These are phyloP conservation scores for Mizuhopecten yessoensis DNA, from an alignment of 1,140 invertebrate species.

Conservation along the genomic window DNA sequence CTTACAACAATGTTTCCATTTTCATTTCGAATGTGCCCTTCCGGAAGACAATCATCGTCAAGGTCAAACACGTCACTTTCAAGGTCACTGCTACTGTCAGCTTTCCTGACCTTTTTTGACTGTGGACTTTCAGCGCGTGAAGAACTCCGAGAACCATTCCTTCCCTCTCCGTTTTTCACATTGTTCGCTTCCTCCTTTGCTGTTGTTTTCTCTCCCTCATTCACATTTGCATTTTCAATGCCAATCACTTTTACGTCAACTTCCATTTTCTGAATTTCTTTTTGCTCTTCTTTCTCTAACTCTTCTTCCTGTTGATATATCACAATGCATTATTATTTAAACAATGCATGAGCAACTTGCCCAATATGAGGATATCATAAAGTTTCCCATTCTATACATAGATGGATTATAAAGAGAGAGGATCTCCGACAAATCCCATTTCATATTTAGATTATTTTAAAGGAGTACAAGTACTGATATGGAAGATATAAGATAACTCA, in stretches of 20 bases:
- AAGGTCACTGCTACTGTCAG: conserved; percentile 50
- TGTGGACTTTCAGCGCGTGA: not conserved
- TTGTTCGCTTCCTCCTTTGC: not conserved
- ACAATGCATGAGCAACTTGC: too few species aligned
- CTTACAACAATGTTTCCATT: conserved; percentile 49
- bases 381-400: too few species aligned
- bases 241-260: not conserved
- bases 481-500: too few species aligned
- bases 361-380: too few species aligned
- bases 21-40: conserved; percentile 47
- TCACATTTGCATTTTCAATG: not conserved
- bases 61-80: conserved; percentile 54
- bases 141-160: conserved; percentile 26
- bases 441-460: too few species aligned
- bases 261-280: conserved; percentile 38
- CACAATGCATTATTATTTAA: too few species aligned
- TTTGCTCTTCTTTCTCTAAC: not conserved
- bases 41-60: conserved; percentile 51
- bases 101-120: conserved; percentile 45
- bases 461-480: too few species aligned
- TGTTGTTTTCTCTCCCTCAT: conserved; percentile 1
- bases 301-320: not conserved
- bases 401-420: too few species aligned
- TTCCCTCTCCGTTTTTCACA: conserved; percentile 40
- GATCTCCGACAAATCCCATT: too few species aligned